Evolutionary conservation across 2,113 vertebrate species (phyloP), one percentile per base, ranked within the genome.

Genomic region (Sylvia atricapilla): DNA sequence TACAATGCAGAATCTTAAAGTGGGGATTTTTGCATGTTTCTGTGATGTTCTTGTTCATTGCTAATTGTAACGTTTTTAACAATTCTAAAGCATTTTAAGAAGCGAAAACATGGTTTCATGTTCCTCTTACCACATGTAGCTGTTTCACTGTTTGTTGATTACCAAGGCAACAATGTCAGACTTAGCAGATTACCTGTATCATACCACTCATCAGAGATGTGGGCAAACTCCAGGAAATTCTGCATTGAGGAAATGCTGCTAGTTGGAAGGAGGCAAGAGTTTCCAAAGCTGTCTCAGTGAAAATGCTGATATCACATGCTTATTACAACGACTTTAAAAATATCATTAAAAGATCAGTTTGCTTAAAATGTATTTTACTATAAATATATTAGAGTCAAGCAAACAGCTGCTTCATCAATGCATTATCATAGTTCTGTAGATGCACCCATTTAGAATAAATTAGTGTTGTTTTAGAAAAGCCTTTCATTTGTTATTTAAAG

Each of bases 121-220:
- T 79, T 87, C 69, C 80, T 75, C 77, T 95, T 60, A 73, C 62
- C 68, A 60, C 50, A 82, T 8, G 8, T 50, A 37, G 39, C 75
- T 95, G 62, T 92, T 87, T 87, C 90, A 76, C 19, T 78, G 44
- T 94, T 92, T 89, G 41, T 56, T 44, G 30, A 77, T 94, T 87
- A 58, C 92, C 86, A 89, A 25, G 85, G 84, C 80, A 95, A 93
- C 93, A 43, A 13, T 53, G 79, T 79, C 58, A 92, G 89, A 94
- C 80, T 37, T 70, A 35, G 50, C 82, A 49, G 94, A 94, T 81
- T 81, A 93, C 77, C 94, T 89, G 62, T 95, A 97, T 97, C 93
- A 3, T 27, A 73, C 14, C 80, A 59, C 63, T 56, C 66, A 95
- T 92, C 92, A 90, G 66, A 92, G 80, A 89, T 87, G 76, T 92